Conservation (phyloP, 2,797 vertebrate species). For the Karalla daura region DNA sequence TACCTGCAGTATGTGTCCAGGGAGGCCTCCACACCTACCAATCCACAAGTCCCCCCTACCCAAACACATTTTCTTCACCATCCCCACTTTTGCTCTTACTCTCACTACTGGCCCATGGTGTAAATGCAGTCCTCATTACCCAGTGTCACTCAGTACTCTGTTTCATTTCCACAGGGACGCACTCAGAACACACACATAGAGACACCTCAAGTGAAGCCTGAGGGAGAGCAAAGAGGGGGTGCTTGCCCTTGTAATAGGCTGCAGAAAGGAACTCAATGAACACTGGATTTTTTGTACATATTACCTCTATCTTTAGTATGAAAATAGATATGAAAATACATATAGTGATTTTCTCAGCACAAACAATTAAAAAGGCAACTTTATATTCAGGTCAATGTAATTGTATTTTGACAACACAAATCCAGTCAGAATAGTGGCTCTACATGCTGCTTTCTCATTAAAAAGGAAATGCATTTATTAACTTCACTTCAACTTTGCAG, state of each 20-base stretch:
- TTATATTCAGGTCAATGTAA: neutral
- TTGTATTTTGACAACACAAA: neutral
- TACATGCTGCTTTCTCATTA: neutral
- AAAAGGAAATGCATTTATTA: neutral
- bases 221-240: neutral
- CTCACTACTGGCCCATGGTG: constrained; percentile 1
- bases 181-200: neutral
- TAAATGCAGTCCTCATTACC: constrained; percentile 38
- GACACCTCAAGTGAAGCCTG: neutral
- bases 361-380: neutral
- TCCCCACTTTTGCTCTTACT: constrained; percentile 14
- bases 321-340: no score
- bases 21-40: constrained; percentile 40
- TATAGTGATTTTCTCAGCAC: neutral
- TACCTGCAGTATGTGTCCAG: constrained; percentile 55
- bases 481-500: neutral
- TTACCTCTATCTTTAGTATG: neutral
- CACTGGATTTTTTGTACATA: neutral
- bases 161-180: constrained; percentile 29
- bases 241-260: neutral
- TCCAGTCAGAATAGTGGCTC: neutral
- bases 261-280: neutral
- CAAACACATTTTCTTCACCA: constrained; percentile 7
- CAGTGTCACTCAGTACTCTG: constrained; percentile 31
- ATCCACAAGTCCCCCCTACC: neutral